Percentiles rank a stretch among this genome's conserved stretches.
Evolutionary conservation across 2,113 vertebrate species (phyloP).

Genomic region (Tretioscincus oriximinensis): DNA sequence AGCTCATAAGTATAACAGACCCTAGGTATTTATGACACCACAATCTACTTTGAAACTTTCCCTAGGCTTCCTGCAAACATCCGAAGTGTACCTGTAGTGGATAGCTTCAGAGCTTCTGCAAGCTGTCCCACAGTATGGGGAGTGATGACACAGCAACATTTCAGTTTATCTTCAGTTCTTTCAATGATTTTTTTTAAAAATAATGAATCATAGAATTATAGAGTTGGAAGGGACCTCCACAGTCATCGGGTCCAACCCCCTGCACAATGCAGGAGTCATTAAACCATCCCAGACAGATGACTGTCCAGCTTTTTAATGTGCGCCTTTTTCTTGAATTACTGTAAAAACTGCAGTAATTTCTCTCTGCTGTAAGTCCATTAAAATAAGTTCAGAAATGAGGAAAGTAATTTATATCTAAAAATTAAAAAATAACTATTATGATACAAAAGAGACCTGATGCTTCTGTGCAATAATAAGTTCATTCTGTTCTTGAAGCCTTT

Average conservation of each 20-base stretch:
- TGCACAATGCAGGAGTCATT: too few species aligned
- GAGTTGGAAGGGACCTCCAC: too few species aligned
- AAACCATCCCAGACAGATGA: too few species aligned
- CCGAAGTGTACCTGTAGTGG: too few species aligned
- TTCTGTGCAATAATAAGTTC: constrained; percentile 76
- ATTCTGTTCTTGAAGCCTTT: constrained; percentile 81
- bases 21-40: too few species aligned
- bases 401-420: neutral
- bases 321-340: too few species aligned
- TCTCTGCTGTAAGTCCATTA: neutral
- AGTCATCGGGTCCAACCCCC: too few species aligned
- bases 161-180: too few species aligned
- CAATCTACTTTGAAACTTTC: neutral
- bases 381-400: neutral
- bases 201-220: too few species aligned
- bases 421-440: neutral
- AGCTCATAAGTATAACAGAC: neutral
- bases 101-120: neutral
- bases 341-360: neutral
- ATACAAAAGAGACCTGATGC: constrained; percentile 76
- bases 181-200: too few species aligned
- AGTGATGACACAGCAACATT: too few species aligned
- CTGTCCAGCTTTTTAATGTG: neutral
- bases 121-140: neutral
- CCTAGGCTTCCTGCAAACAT: neutral